These are phyloP conservation scores for Drosophila kanekoi DNA, from an alignment of 2,888 invertebrate genomes.

Conservation along the genomic window DNA sequence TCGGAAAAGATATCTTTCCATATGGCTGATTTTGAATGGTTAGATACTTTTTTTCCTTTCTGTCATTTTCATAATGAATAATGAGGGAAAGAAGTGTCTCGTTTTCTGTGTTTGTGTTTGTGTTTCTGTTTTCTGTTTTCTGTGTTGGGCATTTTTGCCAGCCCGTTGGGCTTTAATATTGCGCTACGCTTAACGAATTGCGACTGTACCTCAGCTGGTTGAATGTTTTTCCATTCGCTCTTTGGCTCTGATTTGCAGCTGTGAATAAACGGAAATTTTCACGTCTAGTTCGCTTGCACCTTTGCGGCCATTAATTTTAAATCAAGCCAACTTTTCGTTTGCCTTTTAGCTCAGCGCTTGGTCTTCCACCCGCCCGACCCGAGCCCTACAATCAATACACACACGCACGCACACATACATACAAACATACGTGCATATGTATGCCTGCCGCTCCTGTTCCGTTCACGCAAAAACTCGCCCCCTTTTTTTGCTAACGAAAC, in stretches of 20 bases:
- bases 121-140: background rate
- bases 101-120: background rate
- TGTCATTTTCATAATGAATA: conserved; percentile 73
- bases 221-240: conserved; percentile 1
- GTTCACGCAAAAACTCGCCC: conserved; percentile 42
- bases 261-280: background rate
- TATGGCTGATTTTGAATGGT: conserved; percentile 74
- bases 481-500: conserved; percentile 39
- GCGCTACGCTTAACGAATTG: background rate
- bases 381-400: conserved; percentile 52
- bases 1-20: conserved; percentile 73
- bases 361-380: conserved; percentile 15
- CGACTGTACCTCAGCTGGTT: conserved; percentile 31
- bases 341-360: background rate
- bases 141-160: conserved; percentile 19
- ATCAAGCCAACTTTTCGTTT: conserved; percentile 8
- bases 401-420: background rate
- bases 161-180: conserved; percentile 43
- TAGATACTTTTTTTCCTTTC: conserved; percentile 54
- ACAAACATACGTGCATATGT: background rate
- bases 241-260: background rate
- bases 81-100: conserved; percentile 39
- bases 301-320: conserved; percentile 26
- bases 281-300: background rate
- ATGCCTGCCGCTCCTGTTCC: conserved; percentile 15